A percentile compares a stretch with the other conserved stretches of the same genome.
These are phyloP conservation scores for Mormyrus proboscirostris DNA, from an alignment of 2,797 vertebrate genomes.

Conservation along the genomic window DNA sequence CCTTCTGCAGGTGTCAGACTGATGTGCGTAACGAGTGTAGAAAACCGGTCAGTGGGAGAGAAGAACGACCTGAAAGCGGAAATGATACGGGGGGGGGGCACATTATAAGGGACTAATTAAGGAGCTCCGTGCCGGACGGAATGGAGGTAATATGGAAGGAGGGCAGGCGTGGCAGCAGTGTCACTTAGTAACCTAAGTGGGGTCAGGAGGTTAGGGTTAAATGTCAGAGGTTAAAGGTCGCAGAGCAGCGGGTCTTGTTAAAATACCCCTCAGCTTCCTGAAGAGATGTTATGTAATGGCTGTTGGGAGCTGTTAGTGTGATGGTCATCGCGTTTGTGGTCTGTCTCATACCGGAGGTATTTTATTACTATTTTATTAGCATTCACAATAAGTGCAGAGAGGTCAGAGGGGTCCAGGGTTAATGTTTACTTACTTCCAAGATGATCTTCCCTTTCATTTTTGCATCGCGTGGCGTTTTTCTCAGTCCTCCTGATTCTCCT, in stretches of 20 bases:
- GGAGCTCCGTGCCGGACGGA: not conserved
- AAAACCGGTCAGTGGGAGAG: not conserved
- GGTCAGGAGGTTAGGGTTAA: slow-evolving; percentile 59
- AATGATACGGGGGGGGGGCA: not conserved
- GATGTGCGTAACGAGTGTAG: not conserved
- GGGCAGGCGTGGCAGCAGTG: slow-evolving; percentile 37
- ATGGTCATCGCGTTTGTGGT: slow-evolving; percentile 47
- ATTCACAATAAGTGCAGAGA: slow-evolving; percentile 44
- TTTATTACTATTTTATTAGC: slow-evolving; percentile 51
- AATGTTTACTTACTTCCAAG: slow-evolving; percentile 40
- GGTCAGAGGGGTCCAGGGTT: slow-evolving; percentile 45
- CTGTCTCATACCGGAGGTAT: slow-evolving; percentile 45
- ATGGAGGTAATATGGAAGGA: not conserved
- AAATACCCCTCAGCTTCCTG: slow-evolving; percentile 68
- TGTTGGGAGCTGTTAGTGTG: slow-evolving; percentile 53
- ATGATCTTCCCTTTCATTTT: not conserved
- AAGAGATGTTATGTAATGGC: slow-evolving; percentile 64
- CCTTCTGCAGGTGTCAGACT: not conserved
- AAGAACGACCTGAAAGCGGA: not conserved
- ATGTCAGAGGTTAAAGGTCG: slow-evolving; percentile 56
- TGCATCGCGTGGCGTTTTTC: slow-evolving; percentile 12
- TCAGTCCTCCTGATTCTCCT: not conserved
- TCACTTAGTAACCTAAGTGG: slow-evolving; percentile 58
- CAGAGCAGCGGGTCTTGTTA: slow-evolving; percentile 62
- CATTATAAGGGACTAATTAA: not conserved